Evolutionary conservation across 2,113 vertebrate genomes (phyloP).

Genomic region (Verasper variegatus): DNA sequence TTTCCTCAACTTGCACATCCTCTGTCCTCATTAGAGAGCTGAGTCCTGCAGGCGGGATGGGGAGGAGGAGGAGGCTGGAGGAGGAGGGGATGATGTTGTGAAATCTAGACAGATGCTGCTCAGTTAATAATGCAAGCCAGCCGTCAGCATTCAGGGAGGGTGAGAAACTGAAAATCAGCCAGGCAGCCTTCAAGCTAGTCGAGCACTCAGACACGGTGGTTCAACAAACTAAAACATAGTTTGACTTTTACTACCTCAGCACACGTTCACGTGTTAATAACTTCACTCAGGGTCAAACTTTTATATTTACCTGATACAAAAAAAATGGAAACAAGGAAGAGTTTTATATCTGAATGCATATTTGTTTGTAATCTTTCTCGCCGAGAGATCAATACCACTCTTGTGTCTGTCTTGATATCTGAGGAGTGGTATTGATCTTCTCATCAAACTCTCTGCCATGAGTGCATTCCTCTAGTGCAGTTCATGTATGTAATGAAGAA

Average conservation of each 20-base stretch:
- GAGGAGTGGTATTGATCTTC: background rate
- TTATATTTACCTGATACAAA: no score
- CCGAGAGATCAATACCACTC: background rate
- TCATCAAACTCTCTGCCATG: background rate
- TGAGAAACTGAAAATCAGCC: slow-evolving; percentile 59
- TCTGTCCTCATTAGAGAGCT: slow-evolving; percentile 44
- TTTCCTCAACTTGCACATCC: slow-evolving; percentile 20
- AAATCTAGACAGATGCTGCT: slow-evolving; percentile 74
- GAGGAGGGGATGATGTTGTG: slow-evolving; percentile 41
- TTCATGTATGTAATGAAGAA: no score
- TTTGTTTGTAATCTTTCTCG: no score
- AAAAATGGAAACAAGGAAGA: background rate
- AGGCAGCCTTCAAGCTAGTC: slow-evolving; percentile 30
- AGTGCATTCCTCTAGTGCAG: no score
- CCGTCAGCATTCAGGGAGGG: slow-evolving; percentile 57
- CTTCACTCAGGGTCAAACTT: no score
- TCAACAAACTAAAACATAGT: slow-evolving; percentile 19
- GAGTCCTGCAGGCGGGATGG: slow-evolving; percentile 40
- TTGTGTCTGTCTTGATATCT: background rate
- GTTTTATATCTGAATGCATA: background rate
- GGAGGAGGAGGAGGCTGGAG: slow-evolving; percentile 6
- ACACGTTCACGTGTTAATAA: background rate
- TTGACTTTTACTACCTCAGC: background rate
- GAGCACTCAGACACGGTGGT: slow-evolving; percentile 11
- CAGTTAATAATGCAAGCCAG: slow-evolving; percentile 75